These are phyloP conservation scores for Trypoxylon attenuatum DNA, from an alignment of 2,888 invertebrate genomes.

Conservation along the genomic window DNA sequence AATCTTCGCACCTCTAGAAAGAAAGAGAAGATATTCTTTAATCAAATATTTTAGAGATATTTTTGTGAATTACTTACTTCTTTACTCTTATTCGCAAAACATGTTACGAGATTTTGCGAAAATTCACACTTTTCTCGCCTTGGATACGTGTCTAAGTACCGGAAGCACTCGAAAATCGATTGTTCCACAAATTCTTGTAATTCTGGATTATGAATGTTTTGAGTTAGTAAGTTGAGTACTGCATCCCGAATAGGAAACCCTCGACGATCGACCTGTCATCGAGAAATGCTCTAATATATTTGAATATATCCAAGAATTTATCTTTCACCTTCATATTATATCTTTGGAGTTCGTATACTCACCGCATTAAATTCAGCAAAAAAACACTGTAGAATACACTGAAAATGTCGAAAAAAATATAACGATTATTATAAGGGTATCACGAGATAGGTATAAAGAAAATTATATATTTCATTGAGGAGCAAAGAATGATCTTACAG, in stretches of 20 bases:
- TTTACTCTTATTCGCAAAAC: constrained; percentile 83
- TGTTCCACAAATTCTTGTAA: constrained; percentile 83
- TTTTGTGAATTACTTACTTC: constrained; percentile 69
- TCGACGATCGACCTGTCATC: constrained; percentile 77
- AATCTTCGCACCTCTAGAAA: constrained; percentile 82
- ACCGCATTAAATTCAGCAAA: constrained; percentile 83
- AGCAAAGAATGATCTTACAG: constrained; percentile 42
- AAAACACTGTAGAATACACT: constrained; percentile 82
- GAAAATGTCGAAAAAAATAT: constrained; percentile 34
- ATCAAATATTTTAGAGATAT: not conserved
- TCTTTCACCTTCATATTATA: too few relatives aligned
- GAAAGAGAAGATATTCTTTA: not conserved
- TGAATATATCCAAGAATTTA: too few relatives aligned
- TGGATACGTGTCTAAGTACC: constrained; percentile 73
- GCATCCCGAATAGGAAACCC: constrained; percentile 82
- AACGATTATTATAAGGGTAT: too few relatives aligned
- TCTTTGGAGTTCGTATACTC: constrained; percentile 49
- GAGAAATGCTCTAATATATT: too few relatives aligned
- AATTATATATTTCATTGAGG: not conserved
- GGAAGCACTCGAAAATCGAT: constrained; percentile 83
- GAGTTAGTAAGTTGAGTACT: constrained; percentile 79
- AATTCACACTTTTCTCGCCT: constrained; percentile 79
- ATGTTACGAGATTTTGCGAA: constrained; percentile 80
- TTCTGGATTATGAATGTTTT: constrained; percentile 80
- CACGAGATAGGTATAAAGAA: too few relatives aligned